Percentiles rank a stretch among this genome's conserved stretches.
phyloP scores from a whole-genome alignment of 1,140 invertebrate genomes.

The Pachypeltis micranthus region DNA sequence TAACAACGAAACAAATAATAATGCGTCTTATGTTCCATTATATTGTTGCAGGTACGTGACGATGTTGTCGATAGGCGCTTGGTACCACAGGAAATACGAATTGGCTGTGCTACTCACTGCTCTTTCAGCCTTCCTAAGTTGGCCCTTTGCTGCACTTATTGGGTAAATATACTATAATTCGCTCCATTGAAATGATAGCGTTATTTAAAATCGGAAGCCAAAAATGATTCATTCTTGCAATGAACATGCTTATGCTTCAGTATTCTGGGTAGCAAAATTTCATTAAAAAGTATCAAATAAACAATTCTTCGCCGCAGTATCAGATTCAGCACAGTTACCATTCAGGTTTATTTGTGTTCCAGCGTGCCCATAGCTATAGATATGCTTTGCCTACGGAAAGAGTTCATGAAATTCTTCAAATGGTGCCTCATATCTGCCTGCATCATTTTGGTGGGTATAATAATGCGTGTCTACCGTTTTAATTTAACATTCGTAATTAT shows the following conservation, averaged over 20 bases:
- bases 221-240: no score
- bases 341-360: no score
- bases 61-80: constrained; percentile 68
- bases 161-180: constrained; percentile 47
- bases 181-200: background rate
- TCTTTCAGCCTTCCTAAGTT: constrained; percentile 62
- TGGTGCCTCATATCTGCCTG: constrained; percentile 40
- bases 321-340: no score
- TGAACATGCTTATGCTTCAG: no score
- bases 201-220: constrained; percentile 2
- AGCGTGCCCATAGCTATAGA: constrained; percentile 81
- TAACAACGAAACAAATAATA: no score
- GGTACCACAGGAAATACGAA: constrained; percentile 67
- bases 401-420: constrained; percentile 43
- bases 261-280: no score
- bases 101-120: constrained; percentile 75
- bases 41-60: constrained; percentile 56
- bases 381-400: constrained; percentile 55
- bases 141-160: constrained; percentile 84
- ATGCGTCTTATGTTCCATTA: no score
- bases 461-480: no score
- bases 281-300: no score
- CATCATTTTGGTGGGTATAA: constrained; percentile 37
- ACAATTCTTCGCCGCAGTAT: no score
- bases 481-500: no score